These are phyloP conservation scores for Drosophila demipolita DNA, from an alignment of 2,888 invertebrate genomes.

Conservation along the genomic window DNA sequence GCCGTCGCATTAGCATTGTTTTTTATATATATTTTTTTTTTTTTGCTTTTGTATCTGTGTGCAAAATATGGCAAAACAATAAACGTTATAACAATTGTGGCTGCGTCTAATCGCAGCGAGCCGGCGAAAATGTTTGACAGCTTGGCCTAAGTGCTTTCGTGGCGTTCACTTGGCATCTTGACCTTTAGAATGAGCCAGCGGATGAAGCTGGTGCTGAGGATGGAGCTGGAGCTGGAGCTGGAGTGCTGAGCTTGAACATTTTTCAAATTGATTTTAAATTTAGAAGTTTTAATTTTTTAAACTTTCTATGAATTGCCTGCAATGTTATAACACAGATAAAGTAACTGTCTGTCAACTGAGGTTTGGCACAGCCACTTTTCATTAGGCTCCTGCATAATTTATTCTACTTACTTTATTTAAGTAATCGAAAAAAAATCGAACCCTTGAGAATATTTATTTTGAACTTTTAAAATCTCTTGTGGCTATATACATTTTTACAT, in stretches of 20 bases:
- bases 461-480: neutral
- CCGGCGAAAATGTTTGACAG: slow-evolving; percentile 60
- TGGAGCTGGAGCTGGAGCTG: neutral
- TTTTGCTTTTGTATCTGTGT: slow-evolving; percentile 34
- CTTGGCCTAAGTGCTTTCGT: slow-evolving; percentile 54
- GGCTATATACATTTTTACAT: too few relatives aligned
- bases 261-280: slow-evolving; percentile 3
- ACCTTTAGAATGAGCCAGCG: neutral
- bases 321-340: neutral
- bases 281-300: neutral
- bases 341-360: neutral
- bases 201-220: neutral
- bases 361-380: neutral
- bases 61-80: slow-evolving; percentile 74
- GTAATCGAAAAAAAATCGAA: neutral
- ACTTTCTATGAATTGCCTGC: neutral
- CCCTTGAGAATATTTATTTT: neutral
- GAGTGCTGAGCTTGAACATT: slow-evolving; percentile 2
- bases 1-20: slow-evolving; percentile 57
- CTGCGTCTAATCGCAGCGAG: slow-evolving; percentile 45
- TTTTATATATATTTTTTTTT: neutral
- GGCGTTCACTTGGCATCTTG: slow-evolving; percentile 17
- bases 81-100: slow-evolving; percentile 69
- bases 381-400: neutral
- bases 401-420: neutral